A percentile compares a stretch with the other conserved stretches of the same genome.
Conservation (phyloP, 2,797 vertebrate species). For the Alfaro cultratus region DNA sequence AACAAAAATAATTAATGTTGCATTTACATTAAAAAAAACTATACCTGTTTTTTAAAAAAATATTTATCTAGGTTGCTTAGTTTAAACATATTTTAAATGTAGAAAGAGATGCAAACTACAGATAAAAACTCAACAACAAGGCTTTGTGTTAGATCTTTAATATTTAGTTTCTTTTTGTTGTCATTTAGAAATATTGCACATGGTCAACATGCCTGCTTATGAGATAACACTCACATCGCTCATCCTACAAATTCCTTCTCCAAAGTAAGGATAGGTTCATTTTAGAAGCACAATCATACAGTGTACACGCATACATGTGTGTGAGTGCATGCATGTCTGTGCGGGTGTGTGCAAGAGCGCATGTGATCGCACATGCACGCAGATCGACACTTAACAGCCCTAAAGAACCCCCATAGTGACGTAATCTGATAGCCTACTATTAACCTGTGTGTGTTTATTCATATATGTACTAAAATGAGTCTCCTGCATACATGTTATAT, state of each 20-base stretch:
- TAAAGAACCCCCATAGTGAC: slow-evolving; percentile 60
- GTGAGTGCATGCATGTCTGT: slow-evolving; percentile 75
- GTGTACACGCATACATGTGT: slow-evolving; percentile 82
- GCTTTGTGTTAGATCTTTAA: slow-evolving; percentile 85
- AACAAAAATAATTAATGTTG: no score
- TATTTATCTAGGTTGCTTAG: neutral
- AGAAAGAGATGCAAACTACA: neutral
- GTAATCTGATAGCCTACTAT: slow-evolving; percentile 64
- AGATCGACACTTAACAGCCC: slow-evolving; percentile 66
- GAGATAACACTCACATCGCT: slow-evolving; percentile 82
- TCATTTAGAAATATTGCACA: slow-evolving; percentile 89
- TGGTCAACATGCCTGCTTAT: slow-evolving; percentile 87
- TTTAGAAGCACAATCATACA: slow-evolving; percentile 84
- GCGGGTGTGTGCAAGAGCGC: slow-evolving; percentile 72
- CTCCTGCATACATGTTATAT: slow-evolving; percentile 66
- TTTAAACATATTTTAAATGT: neutral
- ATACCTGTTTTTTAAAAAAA: no score
- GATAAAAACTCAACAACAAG: slow-evolving; percentile 48
- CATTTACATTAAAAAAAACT: no score
- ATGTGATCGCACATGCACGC: slow-evolving; percentile 75
- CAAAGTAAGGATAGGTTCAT: slow-evolving; percentile 82
- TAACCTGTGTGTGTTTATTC: slow-evolving; percentile 51
- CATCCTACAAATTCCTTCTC: slow-evolving; percentile 82
- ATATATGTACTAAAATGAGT: slow-evolving; percentile 35
- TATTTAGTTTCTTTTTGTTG: slow-evolving; percentile 79